phyloP scores from a whole-genome alignment of 2,113 vertebrate species.

The Pterophyllum scalare region DNA sequence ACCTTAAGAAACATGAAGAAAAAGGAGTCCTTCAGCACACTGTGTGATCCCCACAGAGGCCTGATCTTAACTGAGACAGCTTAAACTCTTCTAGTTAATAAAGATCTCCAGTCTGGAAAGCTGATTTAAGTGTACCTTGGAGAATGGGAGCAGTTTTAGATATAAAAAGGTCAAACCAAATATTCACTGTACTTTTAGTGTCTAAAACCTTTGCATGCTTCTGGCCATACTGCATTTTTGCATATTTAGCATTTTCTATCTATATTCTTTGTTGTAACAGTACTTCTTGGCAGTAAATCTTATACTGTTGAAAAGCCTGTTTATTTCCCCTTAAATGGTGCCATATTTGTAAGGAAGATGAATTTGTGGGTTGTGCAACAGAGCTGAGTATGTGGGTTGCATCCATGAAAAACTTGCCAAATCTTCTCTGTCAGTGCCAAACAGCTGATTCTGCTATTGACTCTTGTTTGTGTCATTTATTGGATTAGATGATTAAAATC shows the following conservation, averaged over 20 bases:
- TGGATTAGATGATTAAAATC: too few species aligned
- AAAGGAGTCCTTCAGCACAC: not conserved
- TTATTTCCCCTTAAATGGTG: too few species aligned
- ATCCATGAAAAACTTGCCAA: too few species aligned
- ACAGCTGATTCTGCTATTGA: too few species aligned
- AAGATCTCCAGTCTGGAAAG: not conserved
- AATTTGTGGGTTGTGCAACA: too few species aligned
- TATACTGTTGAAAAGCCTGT: too few species aligned
- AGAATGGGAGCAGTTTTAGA: not conserved
- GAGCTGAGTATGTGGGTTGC: too few species aligned
- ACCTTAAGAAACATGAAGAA: not conserved
- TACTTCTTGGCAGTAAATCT: too few species aligned
- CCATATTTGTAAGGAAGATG: too few species aligned
- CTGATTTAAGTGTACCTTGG: not conserved
- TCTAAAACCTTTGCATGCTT: not conserved
- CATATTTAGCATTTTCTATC: not conserved
- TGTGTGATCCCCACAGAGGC: not conserved
- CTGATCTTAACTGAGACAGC: not conserved
- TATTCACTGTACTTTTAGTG: not conserved
- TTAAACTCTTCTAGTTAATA: conserved; percentile 4
- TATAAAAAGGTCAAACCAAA: not conserved
- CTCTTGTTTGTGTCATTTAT: too few species aligned
- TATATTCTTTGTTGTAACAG: not conserved
- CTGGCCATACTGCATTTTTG: not conserved
- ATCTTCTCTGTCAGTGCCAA: too few species aligned